These are phyloP conservation scores for Drosophila gaucha DNA, from an alignment of 2,888 invertebrate species.

Conservation along the genomic window DNA sequence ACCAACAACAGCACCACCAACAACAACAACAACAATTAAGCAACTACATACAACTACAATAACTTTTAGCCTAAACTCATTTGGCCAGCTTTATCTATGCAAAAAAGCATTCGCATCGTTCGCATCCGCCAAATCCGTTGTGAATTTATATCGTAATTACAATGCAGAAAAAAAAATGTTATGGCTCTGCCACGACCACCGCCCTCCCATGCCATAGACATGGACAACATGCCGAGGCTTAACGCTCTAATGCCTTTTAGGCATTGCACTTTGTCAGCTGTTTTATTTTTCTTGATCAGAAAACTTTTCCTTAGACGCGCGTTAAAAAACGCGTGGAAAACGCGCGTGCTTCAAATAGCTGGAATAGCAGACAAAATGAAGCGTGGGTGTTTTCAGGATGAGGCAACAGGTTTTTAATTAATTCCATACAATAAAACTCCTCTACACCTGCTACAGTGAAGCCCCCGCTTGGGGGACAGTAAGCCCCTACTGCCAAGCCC, in stretches of 20 bases:
- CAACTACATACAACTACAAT: constrained; percentile 26
- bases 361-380: constrained; percentile 1
- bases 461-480: too few species aligned
- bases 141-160: constrained; percentile 53
- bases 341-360: background rate
- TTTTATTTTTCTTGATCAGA: constrained; percentile 7
- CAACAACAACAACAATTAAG: constrained; percentile 43
- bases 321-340: constrained; percentile 21
- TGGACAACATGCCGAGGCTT: constrained; percentile 22
- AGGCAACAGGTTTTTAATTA: constrained; percentile 49
- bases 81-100: constrained; percentile 72
- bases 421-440: background rate
- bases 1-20: constrained; percentile 21
- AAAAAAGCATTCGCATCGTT: constrained; percentile 45
- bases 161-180: constrained; percentile 38
- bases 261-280: constrained; percentile 47
- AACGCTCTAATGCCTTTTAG: constrained; percentile 66
- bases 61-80: constrained; percentile 50
- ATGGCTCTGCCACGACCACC: constrained; percentile 16
- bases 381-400: constrained; percentile 3
- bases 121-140: constrained; percentile 55
- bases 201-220: background rate
- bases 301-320: constrained; percentile 9
- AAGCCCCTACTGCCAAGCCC: too few species aligned
- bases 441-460: background rate